Evolutionary conservation across 1,140 invertebrate genomes (phyloP), one percentile per base, ranked within the genome.

Genomic region (Lucilia sericata): DNA sequence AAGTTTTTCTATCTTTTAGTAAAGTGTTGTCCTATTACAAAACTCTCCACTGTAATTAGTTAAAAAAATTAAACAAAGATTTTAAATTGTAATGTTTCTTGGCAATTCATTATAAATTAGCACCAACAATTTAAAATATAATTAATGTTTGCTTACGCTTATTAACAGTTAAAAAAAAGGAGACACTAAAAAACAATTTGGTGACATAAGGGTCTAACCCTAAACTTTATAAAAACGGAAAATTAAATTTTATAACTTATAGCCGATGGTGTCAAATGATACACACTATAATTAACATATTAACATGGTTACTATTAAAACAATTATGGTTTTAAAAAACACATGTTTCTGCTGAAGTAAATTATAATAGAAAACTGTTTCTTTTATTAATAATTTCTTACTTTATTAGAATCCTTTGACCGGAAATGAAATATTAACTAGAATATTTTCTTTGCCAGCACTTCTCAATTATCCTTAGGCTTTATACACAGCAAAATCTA

Each of bases 261-360:
- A 49, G 76, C 42, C 76, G 76, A 80, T 80, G 76, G 76, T 80
- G 76, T 80, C 76, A 80, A 21, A 47, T 49, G 76, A 51, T 80
- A 80, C 9, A 21, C 14, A 2, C 55, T 17, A 78, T 78, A 19
- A 80, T 80, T 80, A 80, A 51, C 76, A 49, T 51, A 25, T 80
- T 80, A 80, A 80, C 76, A 80, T 21, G 76, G 42, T 21, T 19
- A 2, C 8, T 17, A 30, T 30, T 30, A 30, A 30, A 30, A 30
- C 25, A 30, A 30, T 30, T 30, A 30, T 30, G 25, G 25, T 30
- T 30, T 70, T 21, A 70, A 70, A 19, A 70, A 70, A 70, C 25
- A 30, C 25, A 30, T 30, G 25, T 25, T 70, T 7, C 25, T 21
- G 9, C 5, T 60, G 2, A 7, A 0, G 65, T 21, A 12, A 70